These are phyloP conservation scores for Sylvia borin DNA, from an alignment of 2,797 vertebrate species.

Conservation along the genomic window DNA sequence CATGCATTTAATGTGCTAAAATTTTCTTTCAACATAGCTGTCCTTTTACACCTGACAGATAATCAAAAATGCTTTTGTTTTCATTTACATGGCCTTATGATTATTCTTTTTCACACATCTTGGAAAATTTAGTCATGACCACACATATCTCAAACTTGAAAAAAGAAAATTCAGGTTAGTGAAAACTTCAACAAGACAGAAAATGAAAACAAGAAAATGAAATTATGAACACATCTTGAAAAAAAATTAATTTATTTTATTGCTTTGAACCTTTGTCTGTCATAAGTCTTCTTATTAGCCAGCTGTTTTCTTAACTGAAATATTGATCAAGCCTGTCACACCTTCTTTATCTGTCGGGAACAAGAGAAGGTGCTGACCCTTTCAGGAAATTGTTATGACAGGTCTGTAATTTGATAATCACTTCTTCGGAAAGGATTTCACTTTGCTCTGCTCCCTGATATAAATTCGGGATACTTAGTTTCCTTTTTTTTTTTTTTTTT, in stretches of 20 bases:
- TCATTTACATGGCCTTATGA: not conserved
- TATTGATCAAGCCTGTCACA: constrained; percentile 67
- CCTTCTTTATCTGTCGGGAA: constrained; percentile 61
- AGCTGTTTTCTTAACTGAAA: constrained; percentile 70
- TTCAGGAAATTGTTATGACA: constrained; percentile 53
- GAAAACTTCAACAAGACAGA: not conserved
- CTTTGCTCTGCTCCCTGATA: constrained; percentile 55
- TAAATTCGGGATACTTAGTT: not conserved
- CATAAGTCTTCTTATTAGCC: constrained; percentile 57
- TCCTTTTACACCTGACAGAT: not conserved
- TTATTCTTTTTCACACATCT: not conserved
- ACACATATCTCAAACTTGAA: not conserved
- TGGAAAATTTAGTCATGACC: not conserved
- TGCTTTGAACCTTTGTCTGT: constrained; percentile 41
- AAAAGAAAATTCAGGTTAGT: not conserved
- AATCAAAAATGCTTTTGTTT: not conserved
- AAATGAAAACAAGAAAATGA: not conserved
- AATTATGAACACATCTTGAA: not conserved
- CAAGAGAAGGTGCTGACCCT: constrained; percentile 67
- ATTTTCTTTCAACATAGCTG: not conserved
- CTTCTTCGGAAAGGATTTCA: constrained; percentile 54
- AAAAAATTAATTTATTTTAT: constrained; percentile 30
- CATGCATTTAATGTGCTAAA: not conserved
- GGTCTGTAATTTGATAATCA: constrained; percentile 71
- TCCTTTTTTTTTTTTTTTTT: not conserved